Percentiles rank a stretch among this genome's conserved stretches.
These are phyloP conservation scores for Pristionchus maxplancki DNA, from an alignment of 2,888 invertebrate genomes.

Conservation along the genomic window DNA sequence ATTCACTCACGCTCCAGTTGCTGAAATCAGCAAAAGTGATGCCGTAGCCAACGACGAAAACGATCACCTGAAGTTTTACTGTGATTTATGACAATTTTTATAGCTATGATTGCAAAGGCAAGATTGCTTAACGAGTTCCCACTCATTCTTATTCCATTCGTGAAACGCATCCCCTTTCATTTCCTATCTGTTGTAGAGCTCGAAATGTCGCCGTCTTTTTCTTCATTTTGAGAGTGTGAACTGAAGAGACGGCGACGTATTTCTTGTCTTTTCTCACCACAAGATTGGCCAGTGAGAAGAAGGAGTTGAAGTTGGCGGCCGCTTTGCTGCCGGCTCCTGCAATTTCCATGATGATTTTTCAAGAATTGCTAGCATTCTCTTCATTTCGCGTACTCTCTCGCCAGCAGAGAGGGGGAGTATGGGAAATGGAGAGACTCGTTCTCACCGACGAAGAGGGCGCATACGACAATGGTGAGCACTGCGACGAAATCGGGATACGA, in stretches of 20 bases:
- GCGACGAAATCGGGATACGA: conserved; percentile 43
- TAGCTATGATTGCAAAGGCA: too few species aligned
- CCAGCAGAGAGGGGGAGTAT: too few species aligned
- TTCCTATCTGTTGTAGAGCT: too few species aligned
- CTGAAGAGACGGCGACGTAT: too few species aligned
- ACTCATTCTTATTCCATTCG: too few species aligned
- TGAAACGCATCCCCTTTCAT: background rate
- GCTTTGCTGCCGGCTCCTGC: conserved; percentile 35
- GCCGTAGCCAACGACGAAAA: conserved; percentile 51
- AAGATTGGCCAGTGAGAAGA: conserved; percentile 34
- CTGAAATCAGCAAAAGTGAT: conserved; percentile 53
- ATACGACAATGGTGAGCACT: background rate
- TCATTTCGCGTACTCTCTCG: too few species aligned
- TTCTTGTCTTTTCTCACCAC: too few species aligned
- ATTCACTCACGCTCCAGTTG: conserved; percentile 52
- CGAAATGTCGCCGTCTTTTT: too few species aligned
- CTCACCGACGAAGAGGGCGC: background rate
- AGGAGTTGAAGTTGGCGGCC: conserved; percentile 42
- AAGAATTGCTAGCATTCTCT: background rate
- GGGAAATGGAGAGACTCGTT: background rate
- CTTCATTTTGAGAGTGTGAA: too few species aligned
- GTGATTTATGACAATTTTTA: too few species aligned
- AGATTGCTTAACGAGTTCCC: too few species aligned
- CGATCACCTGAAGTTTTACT: conserved; percentile 49
- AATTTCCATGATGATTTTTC: too few species aligned